Evolutionary conservation across 1,140 invertebrate species (phyloP), one percentile per base, ranked within the genome.

Genomic region (Bicyclus anynana): DNA sequence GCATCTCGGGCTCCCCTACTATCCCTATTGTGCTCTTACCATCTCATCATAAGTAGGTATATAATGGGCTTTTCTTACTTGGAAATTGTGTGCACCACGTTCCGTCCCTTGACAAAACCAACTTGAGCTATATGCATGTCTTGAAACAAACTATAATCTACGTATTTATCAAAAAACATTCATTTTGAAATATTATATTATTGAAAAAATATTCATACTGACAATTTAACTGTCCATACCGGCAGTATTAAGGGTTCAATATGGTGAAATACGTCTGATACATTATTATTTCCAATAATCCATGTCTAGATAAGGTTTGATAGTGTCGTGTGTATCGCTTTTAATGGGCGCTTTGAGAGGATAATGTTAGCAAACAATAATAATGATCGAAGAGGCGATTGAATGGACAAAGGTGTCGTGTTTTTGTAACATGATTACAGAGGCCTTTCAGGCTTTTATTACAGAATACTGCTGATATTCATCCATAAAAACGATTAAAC

Each of bases 201-300:
- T 23, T 23, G 7, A 23, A 23, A 23, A 23, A 23, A 7, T 23
- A 23, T n/a, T n/a, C n/a, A n/a, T n/a, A n/a, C n/a, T n/a, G n/a
- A n/a, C n/a, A n/a, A n/a, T n/a, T n/a, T n/a, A n/a, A n/a, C n/a
- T n/a, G n/a, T n/a, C n/a, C n/a, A n/a, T 10, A 12, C 10, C 33
- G 33, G 37, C 53, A 23, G 14, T 38, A 18, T 37, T 57, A 50
- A 50, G n/a, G 42, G 47, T 13, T 40, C 17, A 47, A 40, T 40
- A 29, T 50, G 38, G 21, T 42, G 35, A 53, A 47, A 51, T 14
- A 23, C 38, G n/a, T 52, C 27, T 48, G 49, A 55, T 52, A 64
- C 61, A 65, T 65, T 61, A 51, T 65, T 61, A 51, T 59, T 66
- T 63, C 60, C 55, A 67, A 53, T 65, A 70, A 73, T 67, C 67